These are phyloP conservation scores for Bathynomus jamesi DNA, from an alignment of 1,140 invertebrate genomes.

Conservation along the genomic window DNA sequence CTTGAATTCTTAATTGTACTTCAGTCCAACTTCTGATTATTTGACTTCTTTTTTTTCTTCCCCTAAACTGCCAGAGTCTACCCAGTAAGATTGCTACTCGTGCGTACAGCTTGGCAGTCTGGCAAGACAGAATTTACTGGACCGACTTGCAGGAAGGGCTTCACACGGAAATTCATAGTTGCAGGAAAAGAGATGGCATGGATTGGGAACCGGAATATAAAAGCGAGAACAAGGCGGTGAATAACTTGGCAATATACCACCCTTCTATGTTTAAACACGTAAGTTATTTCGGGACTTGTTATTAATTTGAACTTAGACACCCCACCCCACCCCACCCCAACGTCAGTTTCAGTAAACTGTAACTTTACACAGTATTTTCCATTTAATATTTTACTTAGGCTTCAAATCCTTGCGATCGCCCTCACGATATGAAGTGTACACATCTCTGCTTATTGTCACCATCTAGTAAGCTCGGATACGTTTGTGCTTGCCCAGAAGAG, in stretches of 20 bases:
- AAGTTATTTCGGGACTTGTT: conserved; percentile 42
- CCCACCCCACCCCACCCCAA: too few relatives aligned
- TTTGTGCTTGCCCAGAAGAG: conserved; percentile 51
- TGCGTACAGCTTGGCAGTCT: conserved; percentile 68
- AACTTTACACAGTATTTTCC: not conserved
- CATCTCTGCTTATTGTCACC: conserved; percentile 57
- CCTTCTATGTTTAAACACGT: conserved; percentile 57
- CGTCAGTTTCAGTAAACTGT: not conserved
- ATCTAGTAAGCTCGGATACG: conserved; percentile 52
- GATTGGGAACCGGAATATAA: conserved; percentile 57
- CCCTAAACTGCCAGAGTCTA: conserved; percentile 46
- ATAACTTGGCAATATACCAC: conserved; percentile 63
- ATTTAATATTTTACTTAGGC: not conserved
- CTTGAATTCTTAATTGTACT: not conserved
- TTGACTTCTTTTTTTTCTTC: not conserved
- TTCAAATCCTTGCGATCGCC: not conserved
- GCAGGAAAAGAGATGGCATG: conserved; percentile 66
- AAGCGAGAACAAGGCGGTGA: conserved; percentile 73
- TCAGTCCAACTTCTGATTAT: not conserved
- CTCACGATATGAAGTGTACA: conserved; percentile 62
- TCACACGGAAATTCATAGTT: conserved; percentile 54
- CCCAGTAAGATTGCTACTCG: conserved; percentile 62
- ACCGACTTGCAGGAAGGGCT: conserved; percentile 66
- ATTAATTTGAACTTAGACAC: too few relatives aligned
- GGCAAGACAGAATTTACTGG: conserved; percentile 69